Conservation (phyloP, 23 tunicate genomes). For the Trididemnum clinides region DNA sequence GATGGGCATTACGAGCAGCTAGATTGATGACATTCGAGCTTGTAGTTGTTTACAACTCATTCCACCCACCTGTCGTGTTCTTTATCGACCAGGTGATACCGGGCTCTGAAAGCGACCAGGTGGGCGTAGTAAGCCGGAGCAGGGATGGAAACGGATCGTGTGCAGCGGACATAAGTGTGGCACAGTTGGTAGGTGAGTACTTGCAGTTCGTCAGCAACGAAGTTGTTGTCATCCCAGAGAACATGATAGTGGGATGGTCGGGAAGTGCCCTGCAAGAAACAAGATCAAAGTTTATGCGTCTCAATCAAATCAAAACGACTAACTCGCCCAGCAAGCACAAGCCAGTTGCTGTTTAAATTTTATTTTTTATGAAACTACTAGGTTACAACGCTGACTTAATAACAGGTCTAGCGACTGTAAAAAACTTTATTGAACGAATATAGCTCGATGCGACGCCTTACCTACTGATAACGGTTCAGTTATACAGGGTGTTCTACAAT, state of each 20-base stretch:
- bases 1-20: too few relatives aligned
- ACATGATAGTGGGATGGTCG: slow-evolving; percentile 99
- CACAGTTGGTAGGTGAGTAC: slow-evolving; percentile 95
- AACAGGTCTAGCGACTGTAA: too few relatives aligned
- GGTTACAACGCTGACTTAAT: too few relatives aligned
- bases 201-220: slow-evolving; percentile 95
- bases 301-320: too few relatives aligned
- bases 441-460: too few relatives aligned
- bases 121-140: slow-evolving; percentile 99
- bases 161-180: slow-evolving; percentile 97
- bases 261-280: slow-evolving; percentile 87
- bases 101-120: slow-evolving; percentile 98
- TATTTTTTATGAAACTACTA: too few relatives aligned
- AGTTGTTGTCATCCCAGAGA: slow-evolving; percentile 98
- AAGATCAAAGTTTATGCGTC: neutral
- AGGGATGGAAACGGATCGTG: slow-evolving; percentile 98
- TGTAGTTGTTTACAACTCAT: neutral
- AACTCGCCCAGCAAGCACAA: too few relatives aligned
- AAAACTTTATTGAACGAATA: too few relatives aligned
- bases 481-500: too few relatives aligned
- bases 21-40: too few relatives aligned
- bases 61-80: slow-evolving; percentile 93
- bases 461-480: too few relatives aligned
- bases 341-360: too few relatives aligned
- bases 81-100: slow-evolving; percentile 98